Evolutionary conservation across 2,113 vertebrate species (phyloP), one percentile per base, ranked within the genome.

Genomic region (Eubucco bourcierii): DNA sequence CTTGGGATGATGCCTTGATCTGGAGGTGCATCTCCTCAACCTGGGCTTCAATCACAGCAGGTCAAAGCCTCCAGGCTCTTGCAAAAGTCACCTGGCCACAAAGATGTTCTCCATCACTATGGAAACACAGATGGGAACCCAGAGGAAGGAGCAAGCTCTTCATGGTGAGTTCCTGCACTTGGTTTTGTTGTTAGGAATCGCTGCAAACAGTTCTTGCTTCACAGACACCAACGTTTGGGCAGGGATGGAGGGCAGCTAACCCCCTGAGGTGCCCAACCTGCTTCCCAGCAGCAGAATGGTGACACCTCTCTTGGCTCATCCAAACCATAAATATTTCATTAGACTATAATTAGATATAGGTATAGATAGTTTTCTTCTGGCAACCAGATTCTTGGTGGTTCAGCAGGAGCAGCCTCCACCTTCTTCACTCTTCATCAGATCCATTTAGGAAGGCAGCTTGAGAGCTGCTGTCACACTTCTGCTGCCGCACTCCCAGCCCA

Each of bases 391-490:
- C 25, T 59, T 29, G 21, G 0, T 0, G 1, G 27, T 0, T 44
- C 46, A 56, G 64, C 25, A 64, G 60, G 13, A 67, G 58, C 31
- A 63, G 11, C 9, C 34, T 3, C 29, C n/a, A 15, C 6, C 18
- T 15, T 39, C 52, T 46, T 95, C 91, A 98, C 23, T 98, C 98
- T 23, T 98, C 98, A 8, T 98, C 98, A 0, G 97, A 98, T n/a
- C 80, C 92, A 0, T 88, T 94, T 44, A 98, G 11, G 44, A 98
- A 97, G 67, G 97, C 41, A 1, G 70, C 64, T 5, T 88, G 97
- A 79, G 93, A 91, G 23, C 67, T 80, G 10, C 16, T 60, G 31
- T 91, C 81, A 3, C 47, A 8, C n/a, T 85, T 94, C 3, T 96
- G 78, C 66, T 97, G 95, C 90, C 95, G 39, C 25, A 96, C 33